These are phyloP conservation scores for Morelia viridis DNA, from an alignment of 2,797 vertebrate genomes.

Conservation along the genomic window DNA sequence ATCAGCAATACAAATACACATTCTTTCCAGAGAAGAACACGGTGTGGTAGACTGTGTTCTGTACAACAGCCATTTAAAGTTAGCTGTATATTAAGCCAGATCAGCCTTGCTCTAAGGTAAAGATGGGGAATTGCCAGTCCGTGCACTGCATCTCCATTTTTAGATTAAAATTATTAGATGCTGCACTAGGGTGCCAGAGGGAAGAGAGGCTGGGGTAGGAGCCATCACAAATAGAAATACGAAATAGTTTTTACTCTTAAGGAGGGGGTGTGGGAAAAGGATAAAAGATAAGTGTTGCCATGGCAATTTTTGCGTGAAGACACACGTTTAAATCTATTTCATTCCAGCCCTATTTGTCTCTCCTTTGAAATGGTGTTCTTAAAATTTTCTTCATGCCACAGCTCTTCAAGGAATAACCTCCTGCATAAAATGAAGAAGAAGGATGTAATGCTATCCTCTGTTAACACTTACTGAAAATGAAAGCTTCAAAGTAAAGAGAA, in stretches of 20 bases:
- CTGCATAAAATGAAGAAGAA: constrained; percentile 42
- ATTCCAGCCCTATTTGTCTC: constrained; percentile 76
- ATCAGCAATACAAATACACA: not conserved
- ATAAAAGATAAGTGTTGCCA: constrained; percentile 72
- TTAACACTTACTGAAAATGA: constrained; percentile 46
- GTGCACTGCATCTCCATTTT: constrained; percentile 46
- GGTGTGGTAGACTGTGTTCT: not conserved
- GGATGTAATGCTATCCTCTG: not conserved
- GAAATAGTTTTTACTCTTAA: constrained; percentile 67
- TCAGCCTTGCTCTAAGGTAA: constrained; percentile 17
- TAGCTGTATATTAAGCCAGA: not conserved
- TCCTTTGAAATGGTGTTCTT: constrained; percentile 63
- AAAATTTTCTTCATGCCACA: constrained; percentile 60
- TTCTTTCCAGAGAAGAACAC: not conserved
- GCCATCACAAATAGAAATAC: constrained; percentile 58
- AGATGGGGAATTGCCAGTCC: not conserved
- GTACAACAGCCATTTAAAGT: not conserved
- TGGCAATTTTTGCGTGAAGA: constrained; percentile 75
- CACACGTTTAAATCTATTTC: constrained; percentile 77
- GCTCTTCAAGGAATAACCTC: constrained; percentile 51
- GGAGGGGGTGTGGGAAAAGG: constrained; percentile 59
- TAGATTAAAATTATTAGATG: constrained; percentile 55
- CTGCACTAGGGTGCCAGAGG: constrained; percentile 48
- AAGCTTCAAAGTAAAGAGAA: constrained; percentile 28
- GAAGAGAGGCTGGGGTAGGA: constrained; percentile 57